These are phyloP conservation scores for Aphis gossypii DNA, from an alignment of 1,140 invertebrate species.

Conservation along the genomic window DNA sequence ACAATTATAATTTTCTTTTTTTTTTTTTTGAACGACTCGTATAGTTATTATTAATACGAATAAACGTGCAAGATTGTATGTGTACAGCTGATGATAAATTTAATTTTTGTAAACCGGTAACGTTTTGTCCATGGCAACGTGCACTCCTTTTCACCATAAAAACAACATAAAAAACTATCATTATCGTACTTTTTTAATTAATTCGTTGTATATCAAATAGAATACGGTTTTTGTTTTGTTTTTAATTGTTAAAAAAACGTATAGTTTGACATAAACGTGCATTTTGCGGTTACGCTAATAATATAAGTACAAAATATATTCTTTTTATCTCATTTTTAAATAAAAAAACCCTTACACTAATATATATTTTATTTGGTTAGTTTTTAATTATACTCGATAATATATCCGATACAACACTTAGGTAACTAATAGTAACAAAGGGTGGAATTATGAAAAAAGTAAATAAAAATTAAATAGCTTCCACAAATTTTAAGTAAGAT, in stretches of 20 bases:
- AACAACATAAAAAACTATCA: not conserved
- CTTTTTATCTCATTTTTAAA: not conserved
- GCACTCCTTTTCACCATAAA: not conserved
- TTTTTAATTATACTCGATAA: not conserved
- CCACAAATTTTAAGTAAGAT: not conserved
- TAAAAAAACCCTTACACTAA: not conserved
- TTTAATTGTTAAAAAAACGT: not conserved
- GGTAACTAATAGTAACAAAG: not conserved
- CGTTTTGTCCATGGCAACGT: not conserved
- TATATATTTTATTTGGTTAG: not conserved
- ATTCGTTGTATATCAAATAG: not conserved
- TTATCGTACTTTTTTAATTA: not conserved
- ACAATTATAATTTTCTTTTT: not conserved
- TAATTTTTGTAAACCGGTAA: not conserved
- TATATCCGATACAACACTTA: not conserved
- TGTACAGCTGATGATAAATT: not conserved
- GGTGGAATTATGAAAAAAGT: not conserved
- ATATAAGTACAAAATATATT: not conserved
- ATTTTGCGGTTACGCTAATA: not conserved
- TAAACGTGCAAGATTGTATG: not conserved
- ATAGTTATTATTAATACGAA: not conserved
- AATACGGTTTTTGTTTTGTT: not conserved
- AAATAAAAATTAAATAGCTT: not conserved
- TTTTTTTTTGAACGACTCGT: not conserved
- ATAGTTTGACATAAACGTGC: not conserved